A percentile compares a stretch with the other conserved stretches of the same genome.
These are phyloP conservation scores for Nothocercus julius DNA, from an alignment of 2,113 vertebrate genomes.

Conservation along the genomic window DNA sequence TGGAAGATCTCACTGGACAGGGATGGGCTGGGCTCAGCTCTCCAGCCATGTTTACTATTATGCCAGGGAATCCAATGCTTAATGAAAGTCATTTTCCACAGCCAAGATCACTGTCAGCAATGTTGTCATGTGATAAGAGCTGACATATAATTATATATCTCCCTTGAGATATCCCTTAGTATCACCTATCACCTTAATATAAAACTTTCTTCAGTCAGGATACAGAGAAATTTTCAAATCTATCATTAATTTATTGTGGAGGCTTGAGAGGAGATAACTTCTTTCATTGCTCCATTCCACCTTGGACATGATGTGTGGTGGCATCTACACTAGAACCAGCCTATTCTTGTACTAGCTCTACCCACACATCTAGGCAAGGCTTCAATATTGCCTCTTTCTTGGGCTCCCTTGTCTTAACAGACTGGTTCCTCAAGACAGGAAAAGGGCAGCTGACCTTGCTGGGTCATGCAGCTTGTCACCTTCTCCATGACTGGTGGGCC, in stretches of 20 bases:
- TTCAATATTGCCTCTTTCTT: not conserved
- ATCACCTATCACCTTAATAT: not conserved
- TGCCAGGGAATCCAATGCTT: not conserved
- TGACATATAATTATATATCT: not conserved
- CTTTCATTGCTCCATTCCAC: not conserved
- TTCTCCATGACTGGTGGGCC: not conserved
- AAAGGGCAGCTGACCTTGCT: not conserved
- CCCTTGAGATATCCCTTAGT: not conserved
- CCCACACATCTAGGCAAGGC: not conserved
- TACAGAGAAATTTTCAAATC: not conserved
- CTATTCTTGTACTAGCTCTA: not conserved
- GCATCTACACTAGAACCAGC: not conserved
- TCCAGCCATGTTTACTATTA: not conserved
- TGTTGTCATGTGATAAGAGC: not conserved
- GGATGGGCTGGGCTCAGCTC: not conserved
- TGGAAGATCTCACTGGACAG: not conserved
- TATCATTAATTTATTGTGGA: not conserved
- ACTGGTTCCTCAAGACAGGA: not conserved
- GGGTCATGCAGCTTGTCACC: not conserved
- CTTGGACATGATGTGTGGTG: not conserved
- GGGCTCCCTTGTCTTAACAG: not conserved
- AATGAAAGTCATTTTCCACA: constrained; percentile 3
- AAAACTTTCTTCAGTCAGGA: not conserved
- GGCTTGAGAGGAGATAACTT: not conserved
- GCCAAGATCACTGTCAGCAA: not conserved